Conservation (phyloP, 2,888 invertebrate genomes). For the Mimumesa dahlbomi region DNA sequence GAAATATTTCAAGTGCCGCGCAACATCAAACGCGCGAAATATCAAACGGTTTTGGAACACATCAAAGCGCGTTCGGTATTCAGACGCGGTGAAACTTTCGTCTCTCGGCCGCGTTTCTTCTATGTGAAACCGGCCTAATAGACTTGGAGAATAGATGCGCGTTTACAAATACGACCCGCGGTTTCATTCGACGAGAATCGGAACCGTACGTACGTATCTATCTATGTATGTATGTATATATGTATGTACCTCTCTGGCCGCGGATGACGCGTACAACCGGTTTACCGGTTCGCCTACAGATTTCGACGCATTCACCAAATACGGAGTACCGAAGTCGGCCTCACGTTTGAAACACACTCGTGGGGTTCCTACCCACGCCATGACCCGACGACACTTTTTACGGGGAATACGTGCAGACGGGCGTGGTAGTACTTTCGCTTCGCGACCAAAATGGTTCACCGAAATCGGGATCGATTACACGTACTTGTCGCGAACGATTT, state of each 20-base stretch:
- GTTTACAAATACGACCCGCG: no score
- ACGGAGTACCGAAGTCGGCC: conserved; percentile 67
- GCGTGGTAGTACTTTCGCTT: conserved; percentile 64
- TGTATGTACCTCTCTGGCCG: conserved; percentile 20
- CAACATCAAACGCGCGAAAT: no score
- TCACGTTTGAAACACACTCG: conserved; percentile 40
- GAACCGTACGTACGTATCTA: no score
- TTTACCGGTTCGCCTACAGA: conserved; percentile 75
- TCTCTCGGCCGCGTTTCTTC: no score
- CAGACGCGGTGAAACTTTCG: no score
- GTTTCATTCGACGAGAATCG: no score
- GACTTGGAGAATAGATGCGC: no score
- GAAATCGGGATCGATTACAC: conserved; percentile 8
- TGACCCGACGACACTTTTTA: conserved; percentile 71
- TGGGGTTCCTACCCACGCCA: conserved; percentile 67
- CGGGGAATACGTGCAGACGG: conserved; percentile 48
- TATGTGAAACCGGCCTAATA: no score
- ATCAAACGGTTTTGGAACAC: no score
- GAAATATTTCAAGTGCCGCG: no score
- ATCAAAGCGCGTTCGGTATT: no score
- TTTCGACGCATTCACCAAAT: conserved; percentile 75
- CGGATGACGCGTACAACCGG: conserved; percentile 66
- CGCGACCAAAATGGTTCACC: conserved; percentile 45
- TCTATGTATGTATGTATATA: no score
- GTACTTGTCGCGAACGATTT: neutral